Base-by-base conservation (phyloP, 92 coral and sea anemone species). In the Isaurus tuberculatus region DNA sequence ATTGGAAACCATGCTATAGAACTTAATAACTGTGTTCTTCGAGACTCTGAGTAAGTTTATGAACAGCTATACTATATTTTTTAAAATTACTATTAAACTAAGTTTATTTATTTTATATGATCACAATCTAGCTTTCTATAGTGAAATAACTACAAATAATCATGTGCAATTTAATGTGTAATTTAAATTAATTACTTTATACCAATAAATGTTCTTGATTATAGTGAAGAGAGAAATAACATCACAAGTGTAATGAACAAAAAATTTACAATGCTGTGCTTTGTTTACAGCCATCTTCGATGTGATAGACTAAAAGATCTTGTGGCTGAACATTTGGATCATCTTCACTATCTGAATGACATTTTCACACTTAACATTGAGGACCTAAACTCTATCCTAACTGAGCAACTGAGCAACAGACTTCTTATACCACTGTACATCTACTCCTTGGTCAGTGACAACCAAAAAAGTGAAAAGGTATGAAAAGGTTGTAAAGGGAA, bases 1-100 rank as follows among this genome's bases (percentile, higher is more conserved):
- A 96, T 96, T 92, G 99, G 99, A n/a, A 96, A 89, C 84, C 99
- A 96, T 90, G 97, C 99, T 8, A 94, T 96, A 79, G 99, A 94
- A 48, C 94, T 96, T 8, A 89, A 96, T 61, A 92, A 84, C 72
- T 96, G 99, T 84, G 95, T 92, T 30, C 84, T 90, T 15, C 87
- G 53, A 23, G 99, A 96, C 78, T 91, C 99, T 27, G 98, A 96
- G 99, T 96, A 89, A 88, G 98, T 92, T 17, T 51, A 5, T 0
- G 2, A 11, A 0, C 11, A 40, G 46, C 46, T n/a, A n/a, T n/a
- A n/a, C n/a, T n/a, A n/a, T n/a, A n/a, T n/a, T n/a, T n/a, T n/a
- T n/a, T n/a, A n/a, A n/a, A n/a, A n/a, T n/a, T n/a, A n/a, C n/a
- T n/a, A n/a, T n/a, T n/a, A n/a, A n/a, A n/a, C n/a, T n/a, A n/a